Base-by-base conservation (phyloP, 2,797 vertebrate genomes). In the Platyrinchus mystaceus region DNA sequence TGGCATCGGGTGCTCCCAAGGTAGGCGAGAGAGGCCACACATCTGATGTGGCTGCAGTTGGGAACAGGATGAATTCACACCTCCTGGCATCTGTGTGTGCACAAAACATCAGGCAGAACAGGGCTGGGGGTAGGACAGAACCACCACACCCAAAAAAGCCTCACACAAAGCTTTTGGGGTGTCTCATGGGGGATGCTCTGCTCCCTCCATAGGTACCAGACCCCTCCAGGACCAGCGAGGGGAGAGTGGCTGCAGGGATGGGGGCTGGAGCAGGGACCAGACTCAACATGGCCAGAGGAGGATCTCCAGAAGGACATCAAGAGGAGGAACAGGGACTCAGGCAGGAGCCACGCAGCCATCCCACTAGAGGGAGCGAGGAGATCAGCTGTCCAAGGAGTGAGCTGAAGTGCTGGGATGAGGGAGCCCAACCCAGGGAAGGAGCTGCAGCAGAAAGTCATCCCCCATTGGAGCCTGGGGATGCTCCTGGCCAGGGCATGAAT, bases 321-420 rank as follows among this genome's bases (percentile, higher is more conserved):
- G 55, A 78, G 46, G 7, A 64, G 44, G 12, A 44, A 4, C 0
- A 0, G 1, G 17, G 43, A 23, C 46, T 4, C 24, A 3, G 60
- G 36, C 19, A 6, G 22, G 43, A 75, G 41, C 41, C 67, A 46
- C 7, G 20, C 19, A 15, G 10, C 20, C 7, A 1, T 59, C 74
- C 74, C 94, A 9, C 89, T 75, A 92, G 93, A 87, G 91, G 89
- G 91, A 90, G 94, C 10, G 62, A 83, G 89, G 49, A 78, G 86
- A 71, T 43, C 46, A 2, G 50, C 10, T 7, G 22, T 37, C 7
- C 1, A 39, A 47, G 27, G 22, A 37, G n/a, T 2, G 5, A 44
- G 32, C 1, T 1, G 44, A 32, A 24, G 37, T 1, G n/a, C 5
- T n/a, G 62, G 20, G 20, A 5, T 32, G 41, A 12, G 19, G 18